Evolutionary conservation across 1,140 invertebrate species (phyloP), one percentile per base, ranked within the genome.

Genomic region (Trypoxylus dichotomus): DNA sequence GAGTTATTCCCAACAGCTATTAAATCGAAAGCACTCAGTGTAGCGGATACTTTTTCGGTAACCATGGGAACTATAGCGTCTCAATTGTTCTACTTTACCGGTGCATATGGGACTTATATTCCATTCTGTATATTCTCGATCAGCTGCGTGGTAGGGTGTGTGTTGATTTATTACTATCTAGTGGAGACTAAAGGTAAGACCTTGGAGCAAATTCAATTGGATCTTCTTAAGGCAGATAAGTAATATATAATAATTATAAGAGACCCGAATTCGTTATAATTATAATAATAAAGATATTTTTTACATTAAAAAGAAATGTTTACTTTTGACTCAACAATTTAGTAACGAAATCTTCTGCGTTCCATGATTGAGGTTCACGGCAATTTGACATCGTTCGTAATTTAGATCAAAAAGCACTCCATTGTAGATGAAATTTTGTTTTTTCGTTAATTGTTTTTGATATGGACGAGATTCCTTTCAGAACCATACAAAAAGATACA

Each of bases 171-270:
- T 25, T 85, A 89, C 6, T 88, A 89, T 54, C 87, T 95, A 19
- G 93, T 94, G 0, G 95, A 96, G 86, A 96, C 94, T 0, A 96
- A 95, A 86, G 93, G 93, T 13, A 94, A 93, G 83, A 91, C 92
- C 0, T 89, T 95, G 58, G 90, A 91, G 76, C 84, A 86, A 76
- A 86, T 86, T 24, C 85, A 86, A 82, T 58, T 76, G 15, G 47
- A 37, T 63, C 27, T 68, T 24, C 8, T 68, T 5, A 68, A 68
- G 47, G 5, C 15, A 5, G 15, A 58, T 5, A 58, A 58, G 15
- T 58, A 58, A 58, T 7, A 10, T 58, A 21, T 5, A 13, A 37
- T 7, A 37, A 37, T 37, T 8, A 8, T 7, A 37, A 37, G 10
- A 7, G 10, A 8, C 32, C 10, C 5, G 1, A 7, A 5, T 8